Conservation (phyloP, 2,797 vertebrate genomes). For the Ceryle rudis region DNA sequence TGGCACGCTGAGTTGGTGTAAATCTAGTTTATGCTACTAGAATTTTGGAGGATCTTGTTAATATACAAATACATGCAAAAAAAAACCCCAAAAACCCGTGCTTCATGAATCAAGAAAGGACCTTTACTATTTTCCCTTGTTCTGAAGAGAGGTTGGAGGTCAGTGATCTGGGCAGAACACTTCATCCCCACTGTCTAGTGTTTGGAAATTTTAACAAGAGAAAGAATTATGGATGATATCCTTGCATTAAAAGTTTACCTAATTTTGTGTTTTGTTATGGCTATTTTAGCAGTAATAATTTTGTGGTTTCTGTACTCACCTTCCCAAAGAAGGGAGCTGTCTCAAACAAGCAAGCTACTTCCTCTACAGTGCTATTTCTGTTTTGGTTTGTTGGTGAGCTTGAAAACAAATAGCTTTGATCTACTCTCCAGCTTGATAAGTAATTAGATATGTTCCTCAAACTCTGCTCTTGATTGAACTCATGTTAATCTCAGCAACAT, state of each 20-base stretch:
- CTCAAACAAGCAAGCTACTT: slow-evolving; percentile 13
- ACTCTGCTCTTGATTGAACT: neutral
- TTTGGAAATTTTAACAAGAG: neutral
- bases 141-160: neutral
- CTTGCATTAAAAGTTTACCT: neutral
- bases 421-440: neutral
- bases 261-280: neutral
- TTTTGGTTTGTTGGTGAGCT: slow-evolving; percentile 15
- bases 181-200: neutral
- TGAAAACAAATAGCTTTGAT: neutral
- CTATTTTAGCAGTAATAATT: slow-evolving; percentile 9
- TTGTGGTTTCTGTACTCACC: slow-evolving; percentile 17
- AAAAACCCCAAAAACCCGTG: rapidly evolving
- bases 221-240: neutral
- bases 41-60: neutral
- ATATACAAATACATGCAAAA: neutral
- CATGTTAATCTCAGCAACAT: neutral
- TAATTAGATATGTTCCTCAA: slow-evolving; percentile 20
- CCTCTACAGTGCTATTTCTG: slow-evolving; percentile 1
- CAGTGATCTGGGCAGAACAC: neutral
- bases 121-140: neutral
- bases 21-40: neutral
- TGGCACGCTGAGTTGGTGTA: neutral
- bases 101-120: neutral
- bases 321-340: slow-evolving; percentile 15